Evolutionary conservation across 2,113 vertebrate genomes (phyloP), one percentile per base, ranked within the genome.

Genomic region (Clarias gariepinus): DNA sequence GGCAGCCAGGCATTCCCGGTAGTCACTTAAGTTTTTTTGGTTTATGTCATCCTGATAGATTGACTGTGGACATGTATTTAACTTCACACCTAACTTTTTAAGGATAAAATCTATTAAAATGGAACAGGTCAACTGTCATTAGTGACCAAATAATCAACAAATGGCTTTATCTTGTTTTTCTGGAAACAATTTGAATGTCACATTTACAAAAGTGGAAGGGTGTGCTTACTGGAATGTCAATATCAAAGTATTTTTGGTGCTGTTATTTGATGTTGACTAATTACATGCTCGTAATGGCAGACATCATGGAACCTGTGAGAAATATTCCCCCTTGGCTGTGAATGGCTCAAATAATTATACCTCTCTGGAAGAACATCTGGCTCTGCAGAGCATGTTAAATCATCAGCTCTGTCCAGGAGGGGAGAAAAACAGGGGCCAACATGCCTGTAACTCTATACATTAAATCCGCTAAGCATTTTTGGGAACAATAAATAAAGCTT

Each of bases 401-500:
- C 90, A 92, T 90, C 92, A 89, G 57, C 84, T 69, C 79, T 89
- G 88, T 74, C 84, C 64, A 78, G 80, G 78, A 88, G 87, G 86
- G 90, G 87, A 53, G 60, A 89, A 76, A 85, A 91, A 91, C 92
- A 88, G 88, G 92, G 89, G 87, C 90, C 92, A 87, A 91, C 92
- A 93, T 61, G 91, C 91, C 91, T 92, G 93, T 91, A 94, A 95
- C 93, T 88, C 91, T 93, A 94, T 92, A 94, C 92, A 89, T 94
- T 93, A 93, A 94, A 93, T 92, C 93, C 92, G 91, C 84, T 93
- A 94, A 94, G 93, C 91, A 93, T 95, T 95, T 94, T 91, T 92
- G 91, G 87, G 91, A 94, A 94, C 93, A 95, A 95, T 95, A 95
- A 95, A 95, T 95, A 95, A 95, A 95, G 94, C 94, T 93, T 91